phyloP scores from a whole-genome alignment of 2,888 invertebrate genomes.

The Cerastis leucographa region DNA sequence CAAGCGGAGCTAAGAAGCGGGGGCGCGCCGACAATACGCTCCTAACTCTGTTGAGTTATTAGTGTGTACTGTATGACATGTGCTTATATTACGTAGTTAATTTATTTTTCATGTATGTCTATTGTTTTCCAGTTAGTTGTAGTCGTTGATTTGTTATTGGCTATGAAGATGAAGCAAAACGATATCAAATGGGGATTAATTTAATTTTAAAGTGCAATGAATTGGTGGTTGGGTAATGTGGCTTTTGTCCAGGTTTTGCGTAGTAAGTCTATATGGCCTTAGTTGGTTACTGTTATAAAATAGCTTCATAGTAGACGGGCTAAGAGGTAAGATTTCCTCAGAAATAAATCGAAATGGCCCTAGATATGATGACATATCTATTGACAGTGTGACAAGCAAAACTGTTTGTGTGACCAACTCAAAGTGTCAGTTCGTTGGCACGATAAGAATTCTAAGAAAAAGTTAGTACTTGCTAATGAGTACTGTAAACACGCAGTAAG shows the following conservation, averaged over 20 bases:
- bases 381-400: background rate
- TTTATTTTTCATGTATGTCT: conserved; percentile 22
- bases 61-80: background rate
- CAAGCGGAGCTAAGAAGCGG: conserved; percentile 57
- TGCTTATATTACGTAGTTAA: background rate
- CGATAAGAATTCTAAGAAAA: conserved; percentile 51
- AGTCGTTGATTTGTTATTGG: background rate
- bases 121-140: background rate
- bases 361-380: background rate
- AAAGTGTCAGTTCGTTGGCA: conserved; percentile 29
- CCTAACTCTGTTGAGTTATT: conserved; percentile 44
- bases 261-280: background rate
- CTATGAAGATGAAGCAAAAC: background rate
- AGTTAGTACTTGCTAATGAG: conserved; percentile 41
- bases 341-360: background rate
- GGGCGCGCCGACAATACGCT: conserved; percentile 59
- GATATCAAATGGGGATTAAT: background rate
- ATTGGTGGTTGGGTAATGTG: background rate
- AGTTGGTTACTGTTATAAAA: background rate
- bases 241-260: background rate
- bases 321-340: background rate
- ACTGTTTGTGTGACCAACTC: background rate
- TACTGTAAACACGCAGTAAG: conserved; percentile 41
- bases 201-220: background rate
- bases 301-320: too few species aligned